A percentile compares a stretch with the other conserved stretches of the same genome.
Conservation (phyloP, 2,888 invertebrate species). For the Mimachlamys varia region DNA sequence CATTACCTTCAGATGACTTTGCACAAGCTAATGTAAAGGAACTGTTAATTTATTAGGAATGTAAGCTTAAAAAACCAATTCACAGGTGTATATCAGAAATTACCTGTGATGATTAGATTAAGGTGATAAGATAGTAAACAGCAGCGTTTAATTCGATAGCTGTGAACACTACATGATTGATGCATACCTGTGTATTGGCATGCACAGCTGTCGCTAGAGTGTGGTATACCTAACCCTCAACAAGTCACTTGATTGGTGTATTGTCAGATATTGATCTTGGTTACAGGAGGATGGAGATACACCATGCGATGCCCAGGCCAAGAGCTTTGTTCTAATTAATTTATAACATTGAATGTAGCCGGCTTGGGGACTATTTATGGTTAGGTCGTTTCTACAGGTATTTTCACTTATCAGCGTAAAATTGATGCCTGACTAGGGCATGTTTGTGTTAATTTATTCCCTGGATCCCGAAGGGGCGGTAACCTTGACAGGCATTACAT, state of each 20-base stretch:
- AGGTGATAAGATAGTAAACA: background rate
- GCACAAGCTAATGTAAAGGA: too few species aligned
- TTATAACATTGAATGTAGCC: conserved; percentile 28
- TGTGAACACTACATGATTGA: background rate
- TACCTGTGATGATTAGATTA: background rate
- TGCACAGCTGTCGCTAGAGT: background rate
- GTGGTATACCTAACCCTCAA: background rate
- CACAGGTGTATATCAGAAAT: too few species aligned
- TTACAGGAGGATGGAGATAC: conserved; percentile 4
- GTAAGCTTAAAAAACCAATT: too few species aligned
- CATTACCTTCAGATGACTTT: too few species aligned
- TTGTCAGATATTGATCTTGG: background rate
- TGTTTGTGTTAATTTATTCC: background rate
- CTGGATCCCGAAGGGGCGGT: background rate
- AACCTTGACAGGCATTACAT: background rate
- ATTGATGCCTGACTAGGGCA: background rate
- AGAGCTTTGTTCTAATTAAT: conserved; percentile 31
- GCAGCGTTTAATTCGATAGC: background rate
- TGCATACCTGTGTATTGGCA: background rate
- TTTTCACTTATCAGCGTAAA: background rate
- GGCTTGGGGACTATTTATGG: conserved; percentile 10
- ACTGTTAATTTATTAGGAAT: too few species aligned
- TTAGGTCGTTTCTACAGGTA: conserved; percentile 10
- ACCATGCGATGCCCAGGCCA: conserved; percentile 8
- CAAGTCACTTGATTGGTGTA: background rate